Evolutionary conservation across 2,113 vertebrate species (phyloP), one percentile per base, ranked within the genome.

Genomic region (Himantopus leucocephalus): DNA sequence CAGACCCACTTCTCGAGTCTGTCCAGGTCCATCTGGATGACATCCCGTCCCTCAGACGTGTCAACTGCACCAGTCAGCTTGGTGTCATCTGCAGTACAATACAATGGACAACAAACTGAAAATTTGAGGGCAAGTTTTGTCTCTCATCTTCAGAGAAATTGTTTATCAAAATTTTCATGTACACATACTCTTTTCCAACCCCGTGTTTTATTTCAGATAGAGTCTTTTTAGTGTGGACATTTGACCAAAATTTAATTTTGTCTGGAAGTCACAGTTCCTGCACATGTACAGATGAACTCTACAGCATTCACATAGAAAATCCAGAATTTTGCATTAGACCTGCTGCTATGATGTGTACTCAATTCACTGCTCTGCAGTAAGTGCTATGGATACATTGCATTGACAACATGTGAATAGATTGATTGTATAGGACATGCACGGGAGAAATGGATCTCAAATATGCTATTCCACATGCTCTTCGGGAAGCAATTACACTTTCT

Each of bases 391-490:
- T 62, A 35, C 20, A 32, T 62, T 81, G 9, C 20, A 48, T 6
- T 22, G 21, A 30, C 8, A 53, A 7, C 4, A 32, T 37, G 17
- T n/a, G 24, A 62, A 41, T 5, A 77, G 8, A 34, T 16, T 7
- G 9, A 35, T 41, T 53, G 22, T 34, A 41, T 1, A 68, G 37
- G 26, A 83, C 19, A 47, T 7, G 21, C 22, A 47, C 6, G 18
- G 23, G 27, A 72, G 47, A 75, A 72, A 47, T 14, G 8, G 13
- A 43, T 60, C 56, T 82, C 41, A 68, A 72, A 39, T 12, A 14
- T 68, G 3, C 1, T 55, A 4, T 82, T 55, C 5, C 0, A 0
- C 22, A 4, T 24, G 32, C 14, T 64, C 34, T 88, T 88, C 10
- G 39, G 39, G 32, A 78, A 67, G 15, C 5, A 72, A 26, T 29